Evolutionary conservation across 2,113 vertebrate genomes (phyloP).

Genomic region (Hippotragus niger): DNA sequence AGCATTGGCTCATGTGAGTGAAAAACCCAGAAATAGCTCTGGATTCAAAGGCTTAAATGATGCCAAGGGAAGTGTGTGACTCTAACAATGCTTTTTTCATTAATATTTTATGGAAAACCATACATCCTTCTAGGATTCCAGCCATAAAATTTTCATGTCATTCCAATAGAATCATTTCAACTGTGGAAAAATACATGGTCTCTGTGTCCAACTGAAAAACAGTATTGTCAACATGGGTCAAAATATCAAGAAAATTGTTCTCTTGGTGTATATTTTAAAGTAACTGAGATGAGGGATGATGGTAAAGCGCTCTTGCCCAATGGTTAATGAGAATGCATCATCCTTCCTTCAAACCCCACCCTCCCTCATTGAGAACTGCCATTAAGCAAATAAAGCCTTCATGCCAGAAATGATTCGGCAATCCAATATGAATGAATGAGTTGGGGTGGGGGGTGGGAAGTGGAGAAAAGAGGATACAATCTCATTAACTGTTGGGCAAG

Average conservation of each 20-base stretch:
- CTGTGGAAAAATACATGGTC: slow-evolving; percentile 42
- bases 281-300: neutral
- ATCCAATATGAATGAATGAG: neutral
- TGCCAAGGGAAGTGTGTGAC: slow-evolving; percentile 14
- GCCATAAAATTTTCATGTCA: slow-evolving; percentile 45
- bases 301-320: neutral
- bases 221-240: neutral
- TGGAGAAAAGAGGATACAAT: neutral
- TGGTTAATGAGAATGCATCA: neutral
- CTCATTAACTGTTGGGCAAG: neutral
- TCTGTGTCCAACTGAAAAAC: slow-evolving; percentile 4
- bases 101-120: slow-evolving; percentile 46
- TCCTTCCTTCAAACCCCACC: neutral
- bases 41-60: neutral
- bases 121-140: slow-evolving; percentile 43
- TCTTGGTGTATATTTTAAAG: slow-evolving; percentile 3
- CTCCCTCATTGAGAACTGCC: neutral
- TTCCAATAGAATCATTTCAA: slow-evolving; percentile 4
- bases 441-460: neutral
- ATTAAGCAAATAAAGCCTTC: neutral
- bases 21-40: slow-evolving; percentile 8
- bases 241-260: slow-evolving; percentile 28
- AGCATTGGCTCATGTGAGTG: neutral
- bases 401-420: neutral
- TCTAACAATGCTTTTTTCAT: slow-evolving; percentile 37